Evolutionary conservation across 2,888 invertebrate species (phyloP).

Genomic region (Sepiola atlantica): DNA sequence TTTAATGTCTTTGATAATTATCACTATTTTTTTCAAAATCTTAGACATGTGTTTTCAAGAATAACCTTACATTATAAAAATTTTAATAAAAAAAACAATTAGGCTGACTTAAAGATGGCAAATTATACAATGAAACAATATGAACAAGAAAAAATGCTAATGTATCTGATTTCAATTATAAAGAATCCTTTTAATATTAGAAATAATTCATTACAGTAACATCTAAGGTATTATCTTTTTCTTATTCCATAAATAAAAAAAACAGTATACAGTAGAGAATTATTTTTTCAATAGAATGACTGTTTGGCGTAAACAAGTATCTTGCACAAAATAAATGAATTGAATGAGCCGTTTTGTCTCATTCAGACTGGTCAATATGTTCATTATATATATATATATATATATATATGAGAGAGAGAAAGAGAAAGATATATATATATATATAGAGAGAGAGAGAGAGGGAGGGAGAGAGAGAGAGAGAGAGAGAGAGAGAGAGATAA

Average conservation of each 20-base stretch:
- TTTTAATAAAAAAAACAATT: no score
- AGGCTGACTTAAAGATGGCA: no score
- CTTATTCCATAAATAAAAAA: no score
- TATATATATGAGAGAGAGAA: no score
- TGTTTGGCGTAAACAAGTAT: not conserved
- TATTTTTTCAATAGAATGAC: not conserved
- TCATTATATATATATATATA: no score
- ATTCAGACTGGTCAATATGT: not conserved
- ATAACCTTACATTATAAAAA: not conserved
- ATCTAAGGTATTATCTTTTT: not conserved
- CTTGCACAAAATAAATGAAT: not conserved
- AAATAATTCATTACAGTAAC: no score
- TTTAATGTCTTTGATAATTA: not conserved
- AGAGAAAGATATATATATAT: no score
- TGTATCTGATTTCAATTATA: no score
- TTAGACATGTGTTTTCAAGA: not conserved
- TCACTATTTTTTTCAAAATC: not conserved
- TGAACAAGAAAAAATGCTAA: no score
- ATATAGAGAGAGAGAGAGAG: not conserved
- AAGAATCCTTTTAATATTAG: no score
- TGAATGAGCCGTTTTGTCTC: not conserved
- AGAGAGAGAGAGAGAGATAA: not conserved
- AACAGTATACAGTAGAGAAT: not conserved
- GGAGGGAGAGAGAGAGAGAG: no score
- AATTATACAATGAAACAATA: no score